Conservation (phyloP, 2,113 vertebrate species). For the Tupaia tana region DNA sequence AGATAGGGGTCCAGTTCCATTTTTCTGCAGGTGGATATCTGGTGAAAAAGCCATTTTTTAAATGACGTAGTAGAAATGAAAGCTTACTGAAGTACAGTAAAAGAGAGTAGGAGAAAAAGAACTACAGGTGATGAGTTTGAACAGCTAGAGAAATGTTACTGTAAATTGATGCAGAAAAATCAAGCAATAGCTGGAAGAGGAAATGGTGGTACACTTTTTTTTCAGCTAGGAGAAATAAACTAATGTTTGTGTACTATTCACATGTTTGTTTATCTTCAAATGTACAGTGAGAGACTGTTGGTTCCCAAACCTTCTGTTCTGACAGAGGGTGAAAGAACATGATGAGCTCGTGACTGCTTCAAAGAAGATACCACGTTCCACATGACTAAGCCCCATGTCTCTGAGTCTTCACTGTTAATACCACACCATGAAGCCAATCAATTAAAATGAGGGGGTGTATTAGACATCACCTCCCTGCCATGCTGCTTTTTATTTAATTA, state of each 20-base stretch:
- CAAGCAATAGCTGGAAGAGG: rapidly evolving
- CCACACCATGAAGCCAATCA: not conserved
- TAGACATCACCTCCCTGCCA: not conserved
- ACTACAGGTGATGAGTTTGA: not conserved
- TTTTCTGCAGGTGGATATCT: too few relatives aligned
- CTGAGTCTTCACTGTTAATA: not conserved
- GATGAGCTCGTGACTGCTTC: slow-evolving; percentile 65
- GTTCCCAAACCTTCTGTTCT: slow-evolving; percentile 51
- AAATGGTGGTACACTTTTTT: not conserved
- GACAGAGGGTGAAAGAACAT: not conserved
- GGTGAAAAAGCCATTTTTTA: too few relatives aligned
- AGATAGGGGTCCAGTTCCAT: too few relatives aligned
- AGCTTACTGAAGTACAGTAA: not conserved
- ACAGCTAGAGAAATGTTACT: not conserved
- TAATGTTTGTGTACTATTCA: not conserved
- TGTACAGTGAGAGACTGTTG: not conserved
- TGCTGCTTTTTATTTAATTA: not conserved
- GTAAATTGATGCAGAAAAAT: not conserved
- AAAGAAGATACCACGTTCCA: not conserved
- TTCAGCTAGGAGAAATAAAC: not conserved
- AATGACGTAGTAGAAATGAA: not conserved
- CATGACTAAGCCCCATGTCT: not conserved
- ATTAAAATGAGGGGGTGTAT: not conserved
- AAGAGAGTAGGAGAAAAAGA: not conserved
- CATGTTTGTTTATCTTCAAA: not conserved